phyloP scores from a whole-genome alignment of 2,113 vertebrate species.

The Cebidichthys violaceus region DNA sequence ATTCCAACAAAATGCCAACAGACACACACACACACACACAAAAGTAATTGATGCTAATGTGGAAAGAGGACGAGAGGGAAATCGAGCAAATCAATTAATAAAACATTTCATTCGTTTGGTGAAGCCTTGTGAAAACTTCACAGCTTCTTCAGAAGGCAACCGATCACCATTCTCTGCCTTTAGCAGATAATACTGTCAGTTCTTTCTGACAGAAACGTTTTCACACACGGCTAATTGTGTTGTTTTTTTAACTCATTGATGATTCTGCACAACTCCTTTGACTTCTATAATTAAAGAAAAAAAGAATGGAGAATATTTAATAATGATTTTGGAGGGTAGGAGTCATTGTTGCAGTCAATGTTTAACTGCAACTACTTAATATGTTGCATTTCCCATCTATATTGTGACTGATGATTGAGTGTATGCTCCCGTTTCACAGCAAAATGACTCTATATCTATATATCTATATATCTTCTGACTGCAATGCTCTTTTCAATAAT shows the following conservation, averaged over 20 bases:
- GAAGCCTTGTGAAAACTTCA: conserved; percentile 70
- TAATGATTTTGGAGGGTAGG: neutral
- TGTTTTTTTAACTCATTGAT: conserved; percentile 41
- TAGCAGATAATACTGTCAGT: conserved; percentile 65
- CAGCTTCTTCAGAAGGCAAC: conserved; percentile 62
- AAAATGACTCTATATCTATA: neutral
- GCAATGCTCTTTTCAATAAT: neutral
- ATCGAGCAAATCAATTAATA: conserved; percentile 71
- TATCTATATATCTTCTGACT: neutral
- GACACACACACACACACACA: conserved; percentile 20
- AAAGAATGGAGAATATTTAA: conserved; percentile 7
- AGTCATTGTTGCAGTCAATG: conserved; percentile 2
- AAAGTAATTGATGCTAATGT: conserved; percentile 67
- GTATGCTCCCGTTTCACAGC: neutral
- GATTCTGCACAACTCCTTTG: conserved; percentile 40
- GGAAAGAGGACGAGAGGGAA: conserved; percentile 42
- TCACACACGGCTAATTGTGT: conserved; percentile 70
- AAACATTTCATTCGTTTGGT: conserved; percentile 59
- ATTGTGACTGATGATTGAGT: neutral
- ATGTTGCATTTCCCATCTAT: neutral
- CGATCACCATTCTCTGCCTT: conserved; percentile 35
- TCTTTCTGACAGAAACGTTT: conserved; percentile 65
- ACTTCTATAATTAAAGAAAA: conserved; percentile 59
- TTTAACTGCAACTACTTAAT: neutral
- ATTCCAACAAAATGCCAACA: conserved; percentile 45